Evolutionary conservation across 2,797 vertebrate species (phyloP), one percentile per base, ranked within the genome.

Genomic region (Ptychadena robeensis): DNA sequence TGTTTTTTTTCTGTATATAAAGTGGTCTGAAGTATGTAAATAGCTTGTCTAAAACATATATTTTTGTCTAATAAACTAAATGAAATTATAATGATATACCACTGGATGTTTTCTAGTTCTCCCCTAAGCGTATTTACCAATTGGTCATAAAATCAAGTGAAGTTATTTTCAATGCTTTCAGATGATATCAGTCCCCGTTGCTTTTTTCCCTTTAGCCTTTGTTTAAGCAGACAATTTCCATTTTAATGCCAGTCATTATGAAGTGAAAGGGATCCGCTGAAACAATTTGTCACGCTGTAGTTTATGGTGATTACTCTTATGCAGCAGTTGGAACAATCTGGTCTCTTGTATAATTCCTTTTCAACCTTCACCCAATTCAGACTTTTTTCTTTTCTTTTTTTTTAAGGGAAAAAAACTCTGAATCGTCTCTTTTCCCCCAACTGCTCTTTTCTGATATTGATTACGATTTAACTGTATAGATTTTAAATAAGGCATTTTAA

Each of bases 61-160:
- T 99, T 98, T 95, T 98, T 99, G 97, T 97, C 96, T 97, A 99
- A 99, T 98, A 99, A 99, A 98, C 95, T 94, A 95, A 97, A 96
- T 94, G 96, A 97, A 97, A 98, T 94, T 94, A 95, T 92, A 87
- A n/a, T 82, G n/a, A 74, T 88, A 79, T 85, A 2, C 61, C 1
- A 28, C 32, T 63, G 11, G 32, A 32, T 5, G 40, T 79, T 11
- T 57, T 59, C 34, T 61, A 15, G 27, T 69, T 40, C 14, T 34
- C 31, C 40, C 35, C 10, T 15, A 22, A 22, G 15, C 10, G 35
- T 28, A 57, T 35, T 44, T 77, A 11, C 12, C 4, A 4, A 35
- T 35, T 53, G 44, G 44, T 53, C 44, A 35, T 31, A 38, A 70
- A 71, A n/a, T 63, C 25, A 27, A 64, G 53, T 34, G 53, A 34